phyloP scores from a whole-genome alignment of 2,113 vertebrate genomes.

The Myiopsitta monachus region DNA sequence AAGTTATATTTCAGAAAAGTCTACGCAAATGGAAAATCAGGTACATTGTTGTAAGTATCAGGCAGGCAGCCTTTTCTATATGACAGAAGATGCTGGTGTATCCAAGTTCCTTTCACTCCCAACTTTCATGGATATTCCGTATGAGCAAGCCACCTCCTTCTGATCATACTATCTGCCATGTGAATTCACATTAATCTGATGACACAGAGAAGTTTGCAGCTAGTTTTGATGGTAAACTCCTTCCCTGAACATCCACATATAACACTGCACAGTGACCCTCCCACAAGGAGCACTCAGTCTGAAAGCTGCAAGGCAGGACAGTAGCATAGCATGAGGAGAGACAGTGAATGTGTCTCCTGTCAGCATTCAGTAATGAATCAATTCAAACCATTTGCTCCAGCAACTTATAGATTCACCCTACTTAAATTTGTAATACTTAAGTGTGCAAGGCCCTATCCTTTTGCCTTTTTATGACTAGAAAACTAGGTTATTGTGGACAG shows the following conservation, averaged over 20 bases:
- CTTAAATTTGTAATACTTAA: neutral
- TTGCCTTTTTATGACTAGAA: neutral
- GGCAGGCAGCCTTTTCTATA: neutral
- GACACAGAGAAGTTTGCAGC: neutral
- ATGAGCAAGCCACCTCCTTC: neutral
- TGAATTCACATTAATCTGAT: neutral
- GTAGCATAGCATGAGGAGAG: rapidly evolving
- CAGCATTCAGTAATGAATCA: neutral
- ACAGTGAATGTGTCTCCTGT: neutral
- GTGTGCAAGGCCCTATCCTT: neutral
- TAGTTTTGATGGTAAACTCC: neutral
- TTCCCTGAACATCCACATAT: neutral
- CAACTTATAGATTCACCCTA: neutral
- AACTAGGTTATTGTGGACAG: constrained; percentile 31
- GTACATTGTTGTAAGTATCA: neutral
- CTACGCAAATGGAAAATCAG: neutral
- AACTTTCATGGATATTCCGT: neutral
- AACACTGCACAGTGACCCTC: neutral
- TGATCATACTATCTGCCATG: neutral
- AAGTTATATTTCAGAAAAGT: neutral
- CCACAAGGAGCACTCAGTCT: neutral
- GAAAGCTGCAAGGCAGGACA: neutral
- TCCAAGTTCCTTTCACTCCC: neutral
- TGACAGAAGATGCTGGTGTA: neutral
- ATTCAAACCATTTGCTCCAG: neutral